Evolutionary conservation across 92 coral and sea anemone genomes (phyloP), one percentile per base, ranked within the genome.

Genomic region (Diadumene lineata): DNA sequence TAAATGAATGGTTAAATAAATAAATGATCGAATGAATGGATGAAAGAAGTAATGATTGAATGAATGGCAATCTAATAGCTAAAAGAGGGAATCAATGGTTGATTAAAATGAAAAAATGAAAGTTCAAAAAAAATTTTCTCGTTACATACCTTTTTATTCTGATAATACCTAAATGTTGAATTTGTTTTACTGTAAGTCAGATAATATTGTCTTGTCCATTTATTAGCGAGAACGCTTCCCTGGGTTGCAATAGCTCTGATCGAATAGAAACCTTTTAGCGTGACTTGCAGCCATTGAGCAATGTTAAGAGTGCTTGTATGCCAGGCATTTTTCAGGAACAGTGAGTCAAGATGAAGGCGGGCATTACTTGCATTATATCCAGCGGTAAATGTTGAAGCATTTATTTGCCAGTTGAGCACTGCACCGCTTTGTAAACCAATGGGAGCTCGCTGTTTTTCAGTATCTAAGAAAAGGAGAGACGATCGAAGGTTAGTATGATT

Each of bases 381-480:
- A 13, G 29, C 8, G 28, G 34, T 38, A 4, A 23, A 43, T 16
- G 73, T 33, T 9, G 76, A 71, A 17, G 76, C 44, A 0, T n/a
- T 50, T 34, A 71, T 50, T 19, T 53, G 25, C 6, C 19, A 60
- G 44, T 71, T 48, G 4, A 15, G 48, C 21, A 71, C 34, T 17
- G 64, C 76, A 29, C 38, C 43, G 55, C 43, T 56, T 24, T 57
- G 64, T 46, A 71, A 21, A 2, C 76, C 76, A 31, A 71, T 53
- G 18, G 76, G 76, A 9, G 34, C n/a, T 0, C 26, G 11, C 56
- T 60, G 30, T 11, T 24, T 27, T 17, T 71, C 48, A 7, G 24
- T 18, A 15, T 31, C 64, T 71, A 65, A n/a, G 56, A 1, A 29
- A 27, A 70, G 13, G 16, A 44, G 9, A 44, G 9, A 8, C 9